Conservation (phyloP, 2,113 vertebrate species). For the Pseudolaguvia tuberculata region DNA sequence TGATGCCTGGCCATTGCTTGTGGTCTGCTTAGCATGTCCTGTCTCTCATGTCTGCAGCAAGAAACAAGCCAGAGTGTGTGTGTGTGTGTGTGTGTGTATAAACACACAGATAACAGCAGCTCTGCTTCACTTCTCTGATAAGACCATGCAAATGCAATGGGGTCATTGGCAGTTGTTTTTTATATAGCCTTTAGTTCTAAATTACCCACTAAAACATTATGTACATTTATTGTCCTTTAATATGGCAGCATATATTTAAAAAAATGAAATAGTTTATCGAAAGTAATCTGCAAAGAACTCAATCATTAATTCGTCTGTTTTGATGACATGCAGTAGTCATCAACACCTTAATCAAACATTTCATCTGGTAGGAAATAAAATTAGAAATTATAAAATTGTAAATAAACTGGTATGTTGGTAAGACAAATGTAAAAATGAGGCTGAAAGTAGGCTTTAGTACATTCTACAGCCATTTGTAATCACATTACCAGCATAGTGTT, state of each 20-base stretch:
- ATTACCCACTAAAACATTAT: constrained; percentile 24
- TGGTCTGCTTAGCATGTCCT: constrained; percentile 55
- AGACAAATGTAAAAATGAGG: no score
- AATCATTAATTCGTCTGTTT: no score
- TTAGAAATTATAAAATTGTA: no score
- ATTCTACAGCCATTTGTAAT: no score
- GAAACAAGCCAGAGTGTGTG: constrained; percentile 28
- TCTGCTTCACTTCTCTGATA: constrained; percentile 62
- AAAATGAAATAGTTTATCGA: no score
- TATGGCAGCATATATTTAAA: no score
- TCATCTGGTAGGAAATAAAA: neutral
- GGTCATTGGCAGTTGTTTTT: constrained; percentile 53
- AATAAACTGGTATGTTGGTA: no score
- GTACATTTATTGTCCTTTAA: neutral
- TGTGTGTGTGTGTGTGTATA: constrained; percentile 51
- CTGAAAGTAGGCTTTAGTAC: no score
- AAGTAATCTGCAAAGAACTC: no score
- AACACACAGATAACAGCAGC: constrained; percentile 69
- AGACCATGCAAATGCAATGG: constrained; percentile 63
- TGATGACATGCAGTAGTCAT: neutral
- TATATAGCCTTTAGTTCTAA: constrained; percentile 30
- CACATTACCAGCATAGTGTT: no score
- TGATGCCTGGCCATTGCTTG: constrained; percentile 43
- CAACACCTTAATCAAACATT: neutral
- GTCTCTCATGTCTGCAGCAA: constrained; percentile 41